phyloP scores from a whole-genome alignment of 2,113 vertebrate genomes.

The Meleagris gallopavo region DNA sequence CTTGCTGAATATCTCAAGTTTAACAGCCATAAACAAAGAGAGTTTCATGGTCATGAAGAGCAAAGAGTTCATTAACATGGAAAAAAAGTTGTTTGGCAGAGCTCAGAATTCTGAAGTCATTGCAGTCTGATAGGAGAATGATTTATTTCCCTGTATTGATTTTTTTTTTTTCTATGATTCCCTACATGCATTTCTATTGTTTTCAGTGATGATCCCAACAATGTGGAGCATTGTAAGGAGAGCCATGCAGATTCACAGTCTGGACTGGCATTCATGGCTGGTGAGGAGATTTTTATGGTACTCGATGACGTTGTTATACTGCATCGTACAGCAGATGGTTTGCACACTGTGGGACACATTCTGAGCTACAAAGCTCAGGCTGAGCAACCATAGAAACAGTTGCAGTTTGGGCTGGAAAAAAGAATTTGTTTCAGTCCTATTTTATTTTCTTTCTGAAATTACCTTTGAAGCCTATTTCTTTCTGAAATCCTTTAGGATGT shows the following conservation, averaged over 20 bases:
- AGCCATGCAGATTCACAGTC: neutral
- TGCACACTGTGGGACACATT: neutral
- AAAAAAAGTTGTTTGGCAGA: neutral
- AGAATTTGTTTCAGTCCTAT: neutral
- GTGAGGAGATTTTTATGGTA: neutral
- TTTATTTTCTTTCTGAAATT: neutral
- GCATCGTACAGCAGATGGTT: neutral
- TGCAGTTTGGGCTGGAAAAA: neutral
- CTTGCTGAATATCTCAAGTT: neutral
- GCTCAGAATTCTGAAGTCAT: neutral
- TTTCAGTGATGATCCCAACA: neutral
- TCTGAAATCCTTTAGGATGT: neutral
- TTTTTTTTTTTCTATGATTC: neutral
- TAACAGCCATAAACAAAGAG: neutral
- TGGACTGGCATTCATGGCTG: too few species aligned
- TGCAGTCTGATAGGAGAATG: neutral
- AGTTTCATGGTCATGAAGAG: neutral
- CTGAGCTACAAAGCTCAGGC: neutral
- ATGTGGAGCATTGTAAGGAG: neutral
- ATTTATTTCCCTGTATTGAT: neutral
- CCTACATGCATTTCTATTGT: neutral
- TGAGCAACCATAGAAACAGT: neutral
- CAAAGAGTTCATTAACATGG: neutral
- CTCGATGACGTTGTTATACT: neutral
- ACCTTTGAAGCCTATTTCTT: neutral